A percentile compares a stretch with the other conserved stretches of the same genome.
Conservation (phyloP, 2,113 vertebrate genomes). For the Origma solitaria region DNA sequence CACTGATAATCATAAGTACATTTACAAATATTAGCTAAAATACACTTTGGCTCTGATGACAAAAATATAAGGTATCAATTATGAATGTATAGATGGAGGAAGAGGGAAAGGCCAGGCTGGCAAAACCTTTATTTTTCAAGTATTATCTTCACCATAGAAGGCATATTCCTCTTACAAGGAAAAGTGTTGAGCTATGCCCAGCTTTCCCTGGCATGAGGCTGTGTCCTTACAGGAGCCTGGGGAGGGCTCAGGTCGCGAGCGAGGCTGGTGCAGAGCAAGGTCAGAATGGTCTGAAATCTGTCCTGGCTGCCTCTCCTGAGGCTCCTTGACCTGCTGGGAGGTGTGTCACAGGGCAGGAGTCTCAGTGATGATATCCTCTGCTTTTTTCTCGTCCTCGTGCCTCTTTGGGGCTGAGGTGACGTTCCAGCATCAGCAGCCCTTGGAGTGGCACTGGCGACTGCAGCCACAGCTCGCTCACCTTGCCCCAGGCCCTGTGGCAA, state of each 20-base stretch:
- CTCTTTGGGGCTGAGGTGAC: not conserved
- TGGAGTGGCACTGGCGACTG: not conserved
- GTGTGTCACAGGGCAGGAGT: not conserved
- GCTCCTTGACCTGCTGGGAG: not conserved
- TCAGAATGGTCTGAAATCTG: not conserved
- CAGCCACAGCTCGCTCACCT: not conserved
- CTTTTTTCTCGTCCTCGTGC: too few species aligned
- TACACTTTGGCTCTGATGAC: not conserved
- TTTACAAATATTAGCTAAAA: not conserved
- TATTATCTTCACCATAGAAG: not conserved
- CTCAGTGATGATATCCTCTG: not conserved
- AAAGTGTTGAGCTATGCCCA: too few species aligned
- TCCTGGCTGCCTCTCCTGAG: not conserved
- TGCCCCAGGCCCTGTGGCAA: not conserved
- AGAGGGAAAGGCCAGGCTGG: not conserved
- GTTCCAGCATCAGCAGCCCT: not conserved
- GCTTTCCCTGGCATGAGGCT: fast-evolving
- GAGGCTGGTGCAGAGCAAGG: not conserved
- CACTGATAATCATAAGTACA: not conserved
- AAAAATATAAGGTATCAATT: not conserved
- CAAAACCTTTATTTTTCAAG: not conserved
- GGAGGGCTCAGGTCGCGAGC: not conserved
- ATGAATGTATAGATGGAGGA: not conserved
- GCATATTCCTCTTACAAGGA: not conserved
- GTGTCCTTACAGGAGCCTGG: not conserved